Evolutionary conservation across 2,888 invertebrate species (phyloP), one percentile per base, ranked within the genome.

Genomic region (Unio delphinus): DNA sequence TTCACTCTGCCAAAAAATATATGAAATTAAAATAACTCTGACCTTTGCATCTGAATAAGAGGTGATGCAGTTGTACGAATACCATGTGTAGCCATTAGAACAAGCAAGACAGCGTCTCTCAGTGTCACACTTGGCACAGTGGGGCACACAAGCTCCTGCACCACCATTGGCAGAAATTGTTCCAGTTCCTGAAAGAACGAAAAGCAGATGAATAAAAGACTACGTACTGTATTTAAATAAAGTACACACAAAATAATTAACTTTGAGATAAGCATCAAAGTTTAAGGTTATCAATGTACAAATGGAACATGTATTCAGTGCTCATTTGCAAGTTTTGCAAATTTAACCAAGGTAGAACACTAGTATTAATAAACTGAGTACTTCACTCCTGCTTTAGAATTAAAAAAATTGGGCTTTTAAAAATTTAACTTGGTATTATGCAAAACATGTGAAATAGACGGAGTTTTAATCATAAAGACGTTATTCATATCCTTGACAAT

Each of bases 91-190:
- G 55, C 64, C 58, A 59, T 55, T 17, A 5, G 61, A 58, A 70
- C 82, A 82, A 1, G 30, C 20, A 4, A 76, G 28, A 62, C 82
- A 82, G 55, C 78, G 72, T 15, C 80, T 63, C 23, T 74, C 70
- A 4, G 63, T 59, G 61, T 81, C 75, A 69, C 78, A 79, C 0
- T 62, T 30, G 15, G 64, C 56, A 68, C 82, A 82, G 65, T 80
- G 64, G 17, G 80, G 77, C 3, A 81, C 76, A 67, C 77, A 77
- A 15, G 81, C 72, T 18, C 80, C 82, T 18, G 68, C 75, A 7
- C 82, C 82, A n/a, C 82, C 82, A 58, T 70, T 75, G 1, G 75
- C 79, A 58, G 74, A 74, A 23, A 82, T 61, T 11, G 68, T 63
- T 23, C 82, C 82, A 63, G 74, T 73, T 55, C 82, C 82, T 82